These are phyloP conservation scores for Zygothrica quintamaculata DNA, from an alignment of 2,888 invertebrate genomes.

Conservation along the genomic window DNA sequence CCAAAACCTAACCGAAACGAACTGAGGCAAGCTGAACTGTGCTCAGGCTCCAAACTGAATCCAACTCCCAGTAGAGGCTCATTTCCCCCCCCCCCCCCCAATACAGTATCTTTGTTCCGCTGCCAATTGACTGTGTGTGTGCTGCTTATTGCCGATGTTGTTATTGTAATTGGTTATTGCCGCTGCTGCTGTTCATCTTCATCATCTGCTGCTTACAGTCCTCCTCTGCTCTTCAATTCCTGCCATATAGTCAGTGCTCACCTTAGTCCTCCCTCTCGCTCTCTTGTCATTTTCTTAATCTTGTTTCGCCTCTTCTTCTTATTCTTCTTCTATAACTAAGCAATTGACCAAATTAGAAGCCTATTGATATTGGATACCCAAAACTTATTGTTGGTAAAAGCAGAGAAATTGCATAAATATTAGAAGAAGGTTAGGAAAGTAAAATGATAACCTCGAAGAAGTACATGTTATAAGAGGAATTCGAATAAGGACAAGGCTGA, in stretches of 20 bases:
- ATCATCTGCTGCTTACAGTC: background rate
- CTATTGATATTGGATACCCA: conserved; percentile 20
- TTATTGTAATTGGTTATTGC: conserved; percentile 55
- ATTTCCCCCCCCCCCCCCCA: conserved; percentile 13
- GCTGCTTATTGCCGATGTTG: conserved; percentile 29
- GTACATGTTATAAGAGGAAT: no score
- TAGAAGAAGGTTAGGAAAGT: no score
- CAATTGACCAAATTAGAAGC: conserved; percentile 34
- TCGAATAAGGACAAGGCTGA: no score
- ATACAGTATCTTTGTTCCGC: conserved; percentile 28
- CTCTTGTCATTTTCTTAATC: background rate
- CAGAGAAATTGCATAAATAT: no score
- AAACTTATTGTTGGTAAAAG: no score
- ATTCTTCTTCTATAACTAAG: background rate
- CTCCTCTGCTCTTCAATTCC: no score
- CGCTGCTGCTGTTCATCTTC: conserved; percentile 31
- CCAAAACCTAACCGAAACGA: background rate
- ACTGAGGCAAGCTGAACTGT: background rate
- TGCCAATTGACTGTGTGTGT: conserved; percentile 14
- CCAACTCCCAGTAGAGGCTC: background rate
- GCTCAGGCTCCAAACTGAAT: background rate
- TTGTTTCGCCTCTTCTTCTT: background rate
- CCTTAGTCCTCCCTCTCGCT: background rate
- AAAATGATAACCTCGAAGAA: no score
- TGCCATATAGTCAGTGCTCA: background rate